Conservation (phyloP, 2,888 invertebrate species). For the Phengaris alcon region DNA sequence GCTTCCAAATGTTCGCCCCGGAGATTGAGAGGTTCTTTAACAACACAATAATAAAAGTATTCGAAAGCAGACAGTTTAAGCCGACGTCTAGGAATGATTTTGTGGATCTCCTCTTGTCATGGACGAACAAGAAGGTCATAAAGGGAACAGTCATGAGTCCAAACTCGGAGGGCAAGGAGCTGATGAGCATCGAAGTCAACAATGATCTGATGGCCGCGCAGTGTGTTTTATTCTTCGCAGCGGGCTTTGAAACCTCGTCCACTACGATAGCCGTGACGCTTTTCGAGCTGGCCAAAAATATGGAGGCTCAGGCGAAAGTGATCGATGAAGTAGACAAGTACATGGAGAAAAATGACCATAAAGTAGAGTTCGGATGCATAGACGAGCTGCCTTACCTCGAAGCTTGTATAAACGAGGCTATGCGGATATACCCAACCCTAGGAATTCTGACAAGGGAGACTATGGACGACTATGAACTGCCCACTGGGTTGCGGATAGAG, state of each 20-base stretch:
- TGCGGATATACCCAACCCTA: slow-evolving; percentile 58
- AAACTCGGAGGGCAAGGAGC: slow-evolving; percentile 40
- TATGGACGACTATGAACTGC: slow-evolving; percentile 53
- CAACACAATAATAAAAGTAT: slow-evolving; percentile 45
- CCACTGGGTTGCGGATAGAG: slow-evolving; percentile 51
- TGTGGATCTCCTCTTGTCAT: slow-evolving; percentile 52
- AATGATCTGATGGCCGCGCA: slow-evolving; percentile 73
- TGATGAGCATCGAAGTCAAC: slow-evolving; percentile 49
- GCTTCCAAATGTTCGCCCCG: slow-evolving; percentile 46
- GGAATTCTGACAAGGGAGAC: slow-evolving; percentile 55
- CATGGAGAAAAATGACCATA: slow-evolving; percentile 41
- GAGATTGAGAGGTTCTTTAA: slow-evolving; percentile 48
- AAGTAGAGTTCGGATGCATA: slow-evolving; percentile 51
- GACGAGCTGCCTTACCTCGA: slow-evolving; percentile 51
- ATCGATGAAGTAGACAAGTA: slow-evolving; percentile 51
- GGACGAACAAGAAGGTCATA: slow-evolving; percentile 47
- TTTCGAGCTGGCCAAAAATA: slow-evolving; percentile 52
- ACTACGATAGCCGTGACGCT: slow-evolving; percentile 48
- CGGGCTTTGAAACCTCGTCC: slow-evolving; percentile 58
- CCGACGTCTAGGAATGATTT: slow-evolving; percentile 53
- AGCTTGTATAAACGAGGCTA: slow-evolving; percentile 52
- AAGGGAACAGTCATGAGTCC: slow-evolving; percentile 50
- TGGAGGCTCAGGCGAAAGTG: slow-evolving; percentile 43
- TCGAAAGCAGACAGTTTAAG: slow-evolving; percentile 47
- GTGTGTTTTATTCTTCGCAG: slow-evolving; percentile 68